These are phyloP conservation scores for Polylopha cassiicola DNA, from an alignment of 2,888 invertebrate species.

Conservation along the genomic window DNA sequence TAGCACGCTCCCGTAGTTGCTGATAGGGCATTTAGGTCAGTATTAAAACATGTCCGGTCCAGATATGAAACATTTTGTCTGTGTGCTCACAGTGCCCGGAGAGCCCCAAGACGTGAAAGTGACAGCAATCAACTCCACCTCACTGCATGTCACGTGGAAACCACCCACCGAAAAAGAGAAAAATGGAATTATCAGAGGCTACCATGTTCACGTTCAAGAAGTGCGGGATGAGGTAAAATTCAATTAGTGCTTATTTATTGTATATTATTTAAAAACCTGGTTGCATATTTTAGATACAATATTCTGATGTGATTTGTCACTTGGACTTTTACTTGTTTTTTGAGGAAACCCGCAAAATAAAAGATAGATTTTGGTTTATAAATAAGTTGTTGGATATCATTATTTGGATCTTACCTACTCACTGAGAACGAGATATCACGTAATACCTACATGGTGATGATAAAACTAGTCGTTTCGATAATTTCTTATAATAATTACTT, in stretches of 20 bases:
- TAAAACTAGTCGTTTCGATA: too few species aligned
- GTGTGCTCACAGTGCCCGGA: conserved; percentile 91
- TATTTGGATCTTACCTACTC: too few species aligned
- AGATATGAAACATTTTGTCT: conserved; percentile 38
- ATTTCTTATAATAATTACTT: too few species aligned
- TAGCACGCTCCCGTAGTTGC: conserved; percentile 74
- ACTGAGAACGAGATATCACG: too few species aligned
- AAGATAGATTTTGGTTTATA: too few species aligned
- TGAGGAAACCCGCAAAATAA: too few species aligned
- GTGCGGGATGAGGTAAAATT: conserved; percentile 85
- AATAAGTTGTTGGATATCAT: too few species aligned
- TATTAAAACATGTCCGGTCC: conserved; percentile 37
- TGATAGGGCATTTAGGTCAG: conserved; percentile 75
- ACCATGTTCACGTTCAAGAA: conserved; percentile 97
- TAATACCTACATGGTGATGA: too few species aligned
- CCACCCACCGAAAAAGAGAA: conserved; percentile 93
- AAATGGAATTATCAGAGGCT: conserved; percentile 97
- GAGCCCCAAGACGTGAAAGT: conserved; percentile 96
- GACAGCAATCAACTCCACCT: conserved; percentile 94
- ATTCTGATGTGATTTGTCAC: too few species aligned
- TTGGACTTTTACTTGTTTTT: too few species aligned
- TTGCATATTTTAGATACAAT: too few species aligned
- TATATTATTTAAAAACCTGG: too few species aligned
- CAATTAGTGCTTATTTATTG: conserved; percentile 15
- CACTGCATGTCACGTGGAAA: conserved; percentile 96